phyloP scores from a whole-genome alignment of 2,797 vertebrate species.

The Apodemus agrarius region DNA sequence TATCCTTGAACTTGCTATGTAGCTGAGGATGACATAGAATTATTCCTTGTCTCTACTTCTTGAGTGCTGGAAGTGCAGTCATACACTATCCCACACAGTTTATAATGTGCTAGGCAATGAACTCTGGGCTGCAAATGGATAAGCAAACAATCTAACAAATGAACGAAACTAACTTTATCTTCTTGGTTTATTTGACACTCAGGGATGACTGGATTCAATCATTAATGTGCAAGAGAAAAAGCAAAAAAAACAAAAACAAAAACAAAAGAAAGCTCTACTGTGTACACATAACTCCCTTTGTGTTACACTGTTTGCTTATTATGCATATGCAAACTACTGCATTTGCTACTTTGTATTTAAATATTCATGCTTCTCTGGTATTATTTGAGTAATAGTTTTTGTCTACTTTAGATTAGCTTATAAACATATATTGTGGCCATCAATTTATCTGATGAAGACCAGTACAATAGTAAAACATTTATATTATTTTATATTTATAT shows the following conservation, averaged over 20 bases:
- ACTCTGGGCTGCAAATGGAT: background rate
- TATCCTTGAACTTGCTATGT: background rate
- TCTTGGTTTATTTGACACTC: background rate
- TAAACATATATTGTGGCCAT: background rate
- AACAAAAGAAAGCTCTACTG: background rate
- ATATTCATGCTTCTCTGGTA: background rate
- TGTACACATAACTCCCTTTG: background rate
- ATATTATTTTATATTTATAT: background rate
- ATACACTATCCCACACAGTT: background rate
- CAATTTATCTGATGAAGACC: background rate
- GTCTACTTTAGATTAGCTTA: background rate
- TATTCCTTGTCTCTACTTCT: background rate
- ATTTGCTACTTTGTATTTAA: constrained; percentile 43
- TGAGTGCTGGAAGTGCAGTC: background rate
- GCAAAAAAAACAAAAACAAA: background rate
- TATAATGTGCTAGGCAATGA: background rate
- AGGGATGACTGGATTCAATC: background rate
- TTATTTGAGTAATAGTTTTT: constrained; percentile 35
- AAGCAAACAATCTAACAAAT: background rate
- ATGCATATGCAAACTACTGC: background rate
- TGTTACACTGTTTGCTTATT: background rate
- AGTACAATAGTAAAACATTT: constrained; percentile 6
- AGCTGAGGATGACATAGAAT: background rate
- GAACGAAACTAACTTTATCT: background rate
- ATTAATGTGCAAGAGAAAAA: constrained; percentile 6